These are phyloP conservation scores for Seriola dumerili DNA, from an alignment of 2,113 vertebrate genomes.

Conservation along the genomic window DNA sequence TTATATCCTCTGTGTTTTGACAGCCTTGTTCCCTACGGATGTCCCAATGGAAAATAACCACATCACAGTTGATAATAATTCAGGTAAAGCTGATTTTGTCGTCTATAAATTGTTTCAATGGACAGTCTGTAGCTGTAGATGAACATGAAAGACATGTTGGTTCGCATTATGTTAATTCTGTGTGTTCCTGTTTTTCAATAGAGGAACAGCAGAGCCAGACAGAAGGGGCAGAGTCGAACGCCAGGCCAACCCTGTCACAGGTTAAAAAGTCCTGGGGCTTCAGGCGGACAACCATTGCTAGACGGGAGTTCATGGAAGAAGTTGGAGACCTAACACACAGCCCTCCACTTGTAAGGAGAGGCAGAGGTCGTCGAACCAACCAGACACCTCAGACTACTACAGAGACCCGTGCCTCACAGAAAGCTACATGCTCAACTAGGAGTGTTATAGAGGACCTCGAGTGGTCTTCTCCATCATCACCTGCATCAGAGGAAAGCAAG, in stretches of 20 bases:
- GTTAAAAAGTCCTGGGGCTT: slow-evolving; percentile 96
- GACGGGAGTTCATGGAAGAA: slow-evolving; percentile 89
- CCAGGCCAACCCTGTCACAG: slow-evolving; percentile 88
- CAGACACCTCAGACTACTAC: slow-evolving; percentile 62
- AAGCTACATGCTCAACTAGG: slow-evolving; percentile 69
- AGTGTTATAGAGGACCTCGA: slow-evolving; percentile 82
- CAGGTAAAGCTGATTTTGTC: slow-evolving; percentile 50
- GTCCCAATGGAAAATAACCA: slow-evolving; percentile 60
- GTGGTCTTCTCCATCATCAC: slow-evolving; percentile 85
- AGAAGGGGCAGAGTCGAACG: slow-evolving; percentile 72
- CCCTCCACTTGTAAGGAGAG: slow-evolving; percentile 80
- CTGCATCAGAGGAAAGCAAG: slow-evolving; percentile 85
- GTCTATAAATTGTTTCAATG: neutral
- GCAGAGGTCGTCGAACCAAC: slow-evolving; percentile 81
- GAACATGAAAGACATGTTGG: neutral
- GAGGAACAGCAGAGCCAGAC: slow-evolving; percentile 76
- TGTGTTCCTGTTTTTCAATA: slow-evolving; percentile 40
- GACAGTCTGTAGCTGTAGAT: neutral
- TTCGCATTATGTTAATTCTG: slow-evolving; percentile 2
- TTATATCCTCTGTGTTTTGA: slow-evolving; percentile 34
- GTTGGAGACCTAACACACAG: slow-evolving; percentile 80
- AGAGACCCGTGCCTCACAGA: slow-evolving; percentile 54
- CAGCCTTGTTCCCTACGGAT: slow-evolving; percentile 66
- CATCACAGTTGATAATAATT: slow-evolving; percentile 19
- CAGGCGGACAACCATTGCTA: slow-evolving; percentile 93